These are phyloP conservation scores for Pocillopora verrucosa DNA, from an alignment of 64 coral and sea anemone genomes.

Conservation along the genomic window DNA sequence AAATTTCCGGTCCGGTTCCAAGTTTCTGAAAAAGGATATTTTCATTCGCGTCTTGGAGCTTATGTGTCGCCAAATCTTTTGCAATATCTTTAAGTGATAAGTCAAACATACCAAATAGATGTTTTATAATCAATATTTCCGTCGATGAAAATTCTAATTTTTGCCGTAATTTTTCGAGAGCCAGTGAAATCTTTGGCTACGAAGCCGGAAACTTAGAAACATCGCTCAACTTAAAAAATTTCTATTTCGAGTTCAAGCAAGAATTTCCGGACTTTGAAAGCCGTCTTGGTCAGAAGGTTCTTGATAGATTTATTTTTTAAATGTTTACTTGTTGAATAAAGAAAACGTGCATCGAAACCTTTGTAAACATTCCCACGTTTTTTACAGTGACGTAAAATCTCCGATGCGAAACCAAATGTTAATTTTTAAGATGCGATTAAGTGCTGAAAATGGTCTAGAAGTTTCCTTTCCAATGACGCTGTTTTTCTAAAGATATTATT, in stretches of 20 bases:
- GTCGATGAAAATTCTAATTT: too few species aligned
- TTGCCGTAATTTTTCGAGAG: too few species aligned
- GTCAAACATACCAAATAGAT: not conserved
- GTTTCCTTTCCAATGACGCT: not conserved
- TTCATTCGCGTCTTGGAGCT: not conserved
- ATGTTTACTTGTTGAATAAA: not conserved
- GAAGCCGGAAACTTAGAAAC: too few species aligned
- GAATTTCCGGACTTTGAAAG: not conserved
- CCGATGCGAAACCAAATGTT: not conserved
- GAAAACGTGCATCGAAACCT: not conserved
- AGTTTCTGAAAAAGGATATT: too few species aligned
- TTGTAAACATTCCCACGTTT: not conserved
- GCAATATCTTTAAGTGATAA: not conserved
- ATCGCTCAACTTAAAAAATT: not conserved
- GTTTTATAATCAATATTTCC: not conserved
- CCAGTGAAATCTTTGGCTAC: too few species aligned
- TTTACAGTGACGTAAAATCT: not conserved
- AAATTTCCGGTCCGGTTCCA: too few species aligned
- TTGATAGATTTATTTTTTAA: not conserved
- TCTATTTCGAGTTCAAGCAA: not conserved
- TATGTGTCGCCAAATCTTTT: not conserved
- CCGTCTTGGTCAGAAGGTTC: not conserved
- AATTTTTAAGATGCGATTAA: not conserved
- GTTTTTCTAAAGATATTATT: not conserved
- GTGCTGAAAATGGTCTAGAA: not conserved